Evolutionary conservation across 2,888 invertebrate genomes (phyloP).

Genomic region (Acrocyrtus sp.): DNA sequence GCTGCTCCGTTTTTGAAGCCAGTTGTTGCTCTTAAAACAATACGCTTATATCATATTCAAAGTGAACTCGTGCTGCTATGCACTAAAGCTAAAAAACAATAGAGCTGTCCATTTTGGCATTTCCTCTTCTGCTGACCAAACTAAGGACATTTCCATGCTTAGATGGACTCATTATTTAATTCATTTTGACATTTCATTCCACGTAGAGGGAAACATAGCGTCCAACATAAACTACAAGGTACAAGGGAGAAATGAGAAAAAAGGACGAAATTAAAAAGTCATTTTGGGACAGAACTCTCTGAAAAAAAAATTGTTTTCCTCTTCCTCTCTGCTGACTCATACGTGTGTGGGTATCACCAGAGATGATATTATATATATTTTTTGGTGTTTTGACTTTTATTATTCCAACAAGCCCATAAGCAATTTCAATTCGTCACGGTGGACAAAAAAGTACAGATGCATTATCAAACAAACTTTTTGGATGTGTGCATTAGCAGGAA

Average conservation of each 20-base stretch:
- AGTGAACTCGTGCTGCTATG: not conserved
- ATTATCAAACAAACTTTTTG: conserved; percentile 2
- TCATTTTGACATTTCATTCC: not conserved
- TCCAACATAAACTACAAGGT: too few relatives aligned
- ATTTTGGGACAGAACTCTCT: not conserved
- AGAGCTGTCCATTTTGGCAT: not conserved
- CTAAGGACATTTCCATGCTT: too few relatives aligned
- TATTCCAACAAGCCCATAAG: conserved; percentile 11
- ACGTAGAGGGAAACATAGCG: too few relatives aligned
- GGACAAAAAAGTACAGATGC: conserved; percentile 26
- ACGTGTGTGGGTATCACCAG: too few relatives aligned
- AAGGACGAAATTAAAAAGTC: not conserved
- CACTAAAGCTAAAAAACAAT: too few relatives aligned
- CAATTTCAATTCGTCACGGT: conserved; percentile 34
- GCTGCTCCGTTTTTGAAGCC: too few relatives aligned
- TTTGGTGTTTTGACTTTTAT: not conserved
- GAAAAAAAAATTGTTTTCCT: not conserved
- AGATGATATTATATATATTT: too few relatives aligned
- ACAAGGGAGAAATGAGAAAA: not conserved
- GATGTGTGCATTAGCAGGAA: not conserved
- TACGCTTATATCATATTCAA: not conserved
- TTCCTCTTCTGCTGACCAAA: not conserved
- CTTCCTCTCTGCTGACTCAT: not conserved
- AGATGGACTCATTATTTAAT: not conserved
- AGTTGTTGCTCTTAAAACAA: not conserved